phyloP scores from a whole-genome alignment of 2,797 vertebrate genomes.

The Vireo griseus region DNA sequence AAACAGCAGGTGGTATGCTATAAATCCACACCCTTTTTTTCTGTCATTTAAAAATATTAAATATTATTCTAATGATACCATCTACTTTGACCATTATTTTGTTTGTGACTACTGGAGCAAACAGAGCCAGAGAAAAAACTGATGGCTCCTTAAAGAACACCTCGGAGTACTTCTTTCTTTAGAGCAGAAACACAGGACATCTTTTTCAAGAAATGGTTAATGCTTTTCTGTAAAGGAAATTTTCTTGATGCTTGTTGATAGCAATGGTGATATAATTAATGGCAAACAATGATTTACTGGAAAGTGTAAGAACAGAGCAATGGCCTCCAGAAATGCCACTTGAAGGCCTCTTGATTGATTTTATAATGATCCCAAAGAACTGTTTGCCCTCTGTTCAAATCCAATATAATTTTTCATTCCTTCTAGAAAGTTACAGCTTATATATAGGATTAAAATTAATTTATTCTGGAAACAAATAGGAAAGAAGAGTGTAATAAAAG shows the following conservation, averaged over 20 bases:
- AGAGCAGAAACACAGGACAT: not conserved
- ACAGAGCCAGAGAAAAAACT: not conserved
- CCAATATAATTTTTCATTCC: not conserved
- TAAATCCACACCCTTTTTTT: not conserved
- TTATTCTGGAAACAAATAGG: not conserved
- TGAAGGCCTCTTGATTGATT: constrained; percentile 39
- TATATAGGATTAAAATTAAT: not conserved
- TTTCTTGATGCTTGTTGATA: not conserved
- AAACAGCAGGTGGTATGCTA: not conserved
- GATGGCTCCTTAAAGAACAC: not conserved
- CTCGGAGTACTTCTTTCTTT: not conserved
- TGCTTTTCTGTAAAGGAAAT: not conserved
- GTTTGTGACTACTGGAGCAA: not conserved
- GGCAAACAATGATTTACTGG: not conserved
- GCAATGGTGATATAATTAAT: not conserved
- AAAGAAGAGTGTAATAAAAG: not conserved
- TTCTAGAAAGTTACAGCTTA: not conserved
- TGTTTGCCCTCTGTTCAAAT: not conserved
- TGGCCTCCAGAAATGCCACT: constrained; percentile 38
- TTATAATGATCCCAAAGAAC: not conserved
- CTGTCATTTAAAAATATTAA: not conserved
- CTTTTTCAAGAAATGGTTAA: not conserved
- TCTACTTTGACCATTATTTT: not conserved
- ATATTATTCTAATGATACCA: not conserved
- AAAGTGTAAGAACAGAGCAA: constrained; percentile 5